A percentile compares a stretch with the other conserved stretches of the same genome.
These are phyloP conservation scores for Tiphia femorata DNA, from an alignment of 2,888 invertebrate species.

Conservation along the genomic window DNA sequence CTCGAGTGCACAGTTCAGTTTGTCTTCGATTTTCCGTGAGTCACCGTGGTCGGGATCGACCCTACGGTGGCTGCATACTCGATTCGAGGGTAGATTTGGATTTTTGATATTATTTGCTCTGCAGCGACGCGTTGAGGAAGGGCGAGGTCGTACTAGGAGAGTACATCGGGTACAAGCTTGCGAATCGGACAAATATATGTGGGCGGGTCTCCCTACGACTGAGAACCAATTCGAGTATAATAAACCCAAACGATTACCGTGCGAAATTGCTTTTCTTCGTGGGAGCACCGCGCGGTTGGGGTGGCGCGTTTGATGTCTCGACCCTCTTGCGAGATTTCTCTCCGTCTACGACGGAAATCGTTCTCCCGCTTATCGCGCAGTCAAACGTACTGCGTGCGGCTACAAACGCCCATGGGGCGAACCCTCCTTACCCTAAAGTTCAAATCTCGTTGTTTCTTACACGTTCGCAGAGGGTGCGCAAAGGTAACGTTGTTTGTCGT, in stretches of 20 bases:
- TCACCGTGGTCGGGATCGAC: constrained; percentile 6
- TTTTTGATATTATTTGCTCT: constrained; percentile 51
- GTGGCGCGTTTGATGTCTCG: constrained; percentile 30
- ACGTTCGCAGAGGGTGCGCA: no score
- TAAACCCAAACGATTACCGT: constrained; percentile 40
- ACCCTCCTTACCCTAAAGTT: no score
- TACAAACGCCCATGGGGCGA: no score
- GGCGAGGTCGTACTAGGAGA: neutral
- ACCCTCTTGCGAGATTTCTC: constrained; percentile 22
- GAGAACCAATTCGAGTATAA: constrained; percentile 40
- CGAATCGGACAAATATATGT: constrained; percentile 26
- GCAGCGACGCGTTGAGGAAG: constrained; percentile 9
- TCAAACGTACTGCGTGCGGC: no score
- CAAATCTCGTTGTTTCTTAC: no score
- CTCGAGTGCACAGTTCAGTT: no score
- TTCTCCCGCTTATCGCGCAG: no score
- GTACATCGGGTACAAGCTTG: neutral
- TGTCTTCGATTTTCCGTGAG: constrained; percentile 4
- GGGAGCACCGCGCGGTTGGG: constrained; percentile 6
- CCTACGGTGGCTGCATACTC: constrained; percentile 17
- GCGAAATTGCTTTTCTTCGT: constrained; percentile 45
- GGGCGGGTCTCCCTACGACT: constrained; percentile 23
- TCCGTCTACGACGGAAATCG: no score
- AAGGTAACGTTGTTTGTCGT: no score
- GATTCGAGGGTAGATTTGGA: constrained; percentile 42